phyloP scores from a whole-genome alignment of 92 coral and sea anemone species.

The Actinostola sp. region DNA sequence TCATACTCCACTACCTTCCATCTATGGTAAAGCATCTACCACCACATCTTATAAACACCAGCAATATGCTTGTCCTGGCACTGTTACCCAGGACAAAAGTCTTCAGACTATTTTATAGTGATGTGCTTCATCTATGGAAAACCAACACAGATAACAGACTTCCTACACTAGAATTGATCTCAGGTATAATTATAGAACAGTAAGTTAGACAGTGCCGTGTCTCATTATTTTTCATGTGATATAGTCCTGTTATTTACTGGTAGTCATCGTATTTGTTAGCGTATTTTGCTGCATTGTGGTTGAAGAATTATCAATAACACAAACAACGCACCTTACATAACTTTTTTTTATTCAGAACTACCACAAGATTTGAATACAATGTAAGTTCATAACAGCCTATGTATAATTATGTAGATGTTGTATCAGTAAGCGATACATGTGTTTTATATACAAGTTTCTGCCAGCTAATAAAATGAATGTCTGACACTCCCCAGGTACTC shows the following conservation, averaged over 20 bases:
- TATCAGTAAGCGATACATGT: too few relatives aligned
- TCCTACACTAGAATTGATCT: constrained; percentile 60
- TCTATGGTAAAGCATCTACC: constrained; percentile 56
- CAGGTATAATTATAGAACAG: constrained; percentile 28
- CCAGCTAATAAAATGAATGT: too few relatives aligned
- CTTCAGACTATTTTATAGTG: constrained; percentile 75
- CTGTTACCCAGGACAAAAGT: constrained; percentile 68
- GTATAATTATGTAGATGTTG: background rate
- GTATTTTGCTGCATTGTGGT: too few relatives aligned
- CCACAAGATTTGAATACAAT: constrained; percentile 51
- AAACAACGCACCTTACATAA: too few relatives aligned
- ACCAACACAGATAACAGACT: constrained; percentile 28
- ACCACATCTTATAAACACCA: constrained; percentile 47
- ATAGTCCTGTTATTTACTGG: too few relatives aligned
- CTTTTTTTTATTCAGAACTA: constrained; percentile 49
- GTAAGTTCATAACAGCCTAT: constrained; percentile 39
- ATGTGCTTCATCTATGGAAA: constrained; percentile 80
- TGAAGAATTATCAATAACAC: too few relatives aligned
- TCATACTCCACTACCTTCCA: constrained; percentile 58
- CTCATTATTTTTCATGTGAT: too few relatives aligned
- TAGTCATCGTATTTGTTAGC: too few relatives aligned
- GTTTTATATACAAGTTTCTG: too few relatives aligned
- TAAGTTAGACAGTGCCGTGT: too few relatives aligned
- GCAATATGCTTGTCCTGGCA: constrained; percentile 51
- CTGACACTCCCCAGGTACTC: constrained; percentile 2